Evolutionary conservation across 2,888 invertebrate genomes (phyloP), one percentile per base, ranked within the genome.

Genomic region (Sphaerophoria rueppellii): DNA sequence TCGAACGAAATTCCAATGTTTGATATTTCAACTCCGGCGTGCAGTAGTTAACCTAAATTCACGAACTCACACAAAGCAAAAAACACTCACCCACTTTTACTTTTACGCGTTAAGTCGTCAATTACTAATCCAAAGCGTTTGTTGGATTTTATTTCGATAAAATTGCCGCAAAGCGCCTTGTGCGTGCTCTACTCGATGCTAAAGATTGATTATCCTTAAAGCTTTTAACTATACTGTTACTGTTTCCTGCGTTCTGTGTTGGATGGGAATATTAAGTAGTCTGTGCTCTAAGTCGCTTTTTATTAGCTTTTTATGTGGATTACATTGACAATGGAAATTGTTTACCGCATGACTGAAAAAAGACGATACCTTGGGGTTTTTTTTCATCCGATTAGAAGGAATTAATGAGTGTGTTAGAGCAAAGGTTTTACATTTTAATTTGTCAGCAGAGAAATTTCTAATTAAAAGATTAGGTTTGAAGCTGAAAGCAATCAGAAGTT

Each of bases 251-350:
- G 67, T 72, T 80, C 76, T 79, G 80, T 72, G 80, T 72, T 58
- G 46, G 80, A 83, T 72, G 54, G 46, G 80, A 83, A 83, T 83
- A 83, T 80, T 83, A 79, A 75, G 80, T 80, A 55, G 72, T 83
- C 72, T 80, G 34, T 67, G 75, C 72, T 80, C 80, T 83, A 83
- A 83, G 79, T 79, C 79, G 75, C 48, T 80, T 83, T 24, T 83
- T 83, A 83, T 83, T 83, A 80, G 75, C 72, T 75, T 83, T 80
- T 83, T 80, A 83, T 83, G 80, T 76, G 83, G 69, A 80, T 83
- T 83, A 83, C 83, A 80, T 83, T 79, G 69, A 72, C 61, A 72
- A 67, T 50, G 57, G 57, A 75, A 71, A 70, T 71, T 80, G 67
- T 75, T 75, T 76, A 76, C 72, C 75, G 72, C 72, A 80, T 72